phyloP scores from a whole-genome alignment of 2,113 vertebrate species.

The Rhynchomys soricoides region DNA sequence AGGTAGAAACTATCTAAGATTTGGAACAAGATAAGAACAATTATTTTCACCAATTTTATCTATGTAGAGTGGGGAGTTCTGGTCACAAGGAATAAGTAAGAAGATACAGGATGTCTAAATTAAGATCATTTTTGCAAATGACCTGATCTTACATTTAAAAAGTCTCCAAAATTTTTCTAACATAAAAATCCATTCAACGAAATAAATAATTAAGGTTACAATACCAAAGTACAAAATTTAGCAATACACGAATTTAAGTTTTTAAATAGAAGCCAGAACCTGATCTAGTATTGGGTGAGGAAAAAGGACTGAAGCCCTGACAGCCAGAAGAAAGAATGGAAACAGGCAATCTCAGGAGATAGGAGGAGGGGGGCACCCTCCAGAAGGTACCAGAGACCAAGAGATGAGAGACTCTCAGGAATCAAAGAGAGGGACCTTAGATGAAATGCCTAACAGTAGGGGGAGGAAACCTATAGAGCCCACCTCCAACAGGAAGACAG shows the following conservation, averaged over 20 bases:
- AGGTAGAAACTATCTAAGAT: not conserved
- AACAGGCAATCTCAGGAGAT: too few relatives aligned
- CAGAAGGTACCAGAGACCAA: too few relatives aligned
- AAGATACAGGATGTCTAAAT: not conserved
- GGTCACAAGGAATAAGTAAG: not conserved
- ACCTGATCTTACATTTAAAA: not conserved
- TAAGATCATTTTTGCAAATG: not conserved
- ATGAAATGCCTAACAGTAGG: too few relatives aligned
- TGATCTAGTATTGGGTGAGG: too few relatives aligned
- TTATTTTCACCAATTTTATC: not conserved
- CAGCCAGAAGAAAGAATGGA: too few relatives aligned
- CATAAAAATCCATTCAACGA: not conserved
- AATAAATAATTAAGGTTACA: not conserved
- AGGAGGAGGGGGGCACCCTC: too few relatives aligned
- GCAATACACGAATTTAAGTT: not conserved
- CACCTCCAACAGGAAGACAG: too few relatives aligned
- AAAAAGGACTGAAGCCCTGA: too few relatives aligned
- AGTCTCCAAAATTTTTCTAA: not conserved
- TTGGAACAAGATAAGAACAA: not conserved
- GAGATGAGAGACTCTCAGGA: too few relatives aligned
- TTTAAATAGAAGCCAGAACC: not conserved
- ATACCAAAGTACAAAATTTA: not conserved
- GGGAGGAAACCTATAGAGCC: too few relatives aligned
- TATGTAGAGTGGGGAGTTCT: not conserved
- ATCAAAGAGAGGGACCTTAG: too few relatives aligned